Base-by-base conservation (phyloP, 2,797 vertebrate species). In the Phylloscopus collybita region DNA sequence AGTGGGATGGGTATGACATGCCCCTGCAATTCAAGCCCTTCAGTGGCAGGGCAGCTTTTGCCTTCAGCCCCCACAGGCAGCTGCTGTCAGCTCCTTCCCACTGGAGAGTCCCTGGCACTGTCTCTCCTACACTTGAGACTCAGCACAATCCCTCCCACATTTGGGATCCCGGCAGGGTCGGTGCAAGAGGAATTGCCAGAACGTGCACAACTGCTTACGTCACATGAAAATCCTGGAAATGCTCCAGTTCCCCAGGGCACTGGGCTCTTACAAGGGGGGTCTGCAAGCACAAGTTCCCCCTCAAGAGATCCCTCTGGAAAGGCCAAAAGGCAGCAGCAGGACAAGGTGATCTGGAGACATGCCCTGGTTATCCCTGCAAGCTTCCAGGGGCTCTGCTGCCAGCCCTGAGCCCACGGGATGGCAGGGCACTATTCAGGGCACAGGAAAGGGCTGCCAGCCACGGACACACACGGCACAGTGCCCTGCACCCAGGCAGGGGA, bases 261-360 rank as follows among this genome's bases (percentile, higher is more conserved):
- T 2, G 26, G 30, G 79, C 19, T 64, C 45, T 38, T 78, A 61
- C 67, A 82, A 34, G 34, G 61, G 64, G 25, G 29, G 42, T 29
- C 67, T 67, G 79, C 78, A 82, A 71, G 75, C 50, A 34, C 40
- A 51, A n/a, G 53, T 10, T 29, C 53, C 57, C 70, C 61, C 69
- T 16, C 57, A 3, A 13, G 11, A 71, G 38, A 65, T 3, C 20
- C 34, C 34, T 47, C 50, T 34, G 9, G 1, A 0, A 1, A 13
- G 19, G 32, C 61, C 29, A 69, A 62, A 47, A 30, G 27, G 23
- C 73, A 85, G 60, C 65, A 71, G 54, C 5, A 5, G 67, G 51
- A 88, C 4, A 3, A 54, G 47, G 61, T 0, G 0, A 61, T 5
- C 0, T 29, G 51, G 76, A 67, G 86, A 80, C 32, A 2, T 0